Evolutionary conservation across 1,140 invertebrate species (phyloP), one percentile per base, ranked within the genome.

Genomic region (Battus philenor): DNA sequence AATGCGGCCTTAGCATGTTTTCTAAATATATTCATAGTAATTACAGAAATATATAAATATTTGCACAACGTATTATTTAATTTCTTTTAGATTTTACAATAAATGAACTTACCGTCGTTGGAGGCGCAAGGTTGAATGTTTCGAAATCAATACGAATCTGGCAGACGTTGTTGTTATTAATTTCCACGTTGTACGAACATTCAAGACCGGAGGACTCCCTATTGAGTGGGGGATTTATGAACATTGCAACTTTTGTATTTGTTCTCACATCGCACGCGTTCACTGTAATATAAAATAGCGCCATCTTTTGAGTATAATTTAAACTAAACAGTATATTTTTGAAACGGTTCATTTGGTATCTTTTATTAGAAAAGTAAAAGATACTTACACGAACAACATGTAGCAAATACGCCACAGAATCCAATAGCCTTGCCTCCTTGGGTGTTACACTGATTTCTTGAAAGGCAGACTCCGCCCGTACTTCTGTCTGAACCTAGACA

Each of bases 61-160:
- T n/a, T n/a, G n/a, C n/a, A n/a, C n/a, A n/a, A n/a, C n/a, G n/a
- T n/a, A n/a, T 22, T 17, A 18, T 15, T 38, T 20, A 38, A 12
- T 43, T 6, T 30, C 17, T 32, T 22, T n/a, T 36, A n/a, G n/a
- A n/a, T n/a, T n/a, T n/a, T n/a, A n/a, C n/a, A n/a, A n/a, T 7
- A 30, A 30, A 1, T 30, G 10, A 32, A 64, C 74, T 81, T 15
- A 87, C 85, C 4, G 80, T 85, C 1, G 76, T 83, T 0, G 94
- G 94, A 45, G 92, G 91, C 0, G 90, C 88, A 24, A 95, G 59
- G 50, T 88, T 89, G 30, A 95, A 93, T 26, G 92, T 92, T 50
- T 93, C 80, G 49, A 95, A 94, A 61, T 95, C 93, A 7, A 96
- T 88, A 24, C 93, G 88, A 41, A 95, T 82, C 82, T 93, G 86